Percentiles rank a stretch among this genome's conserved stretches.
Evolutionary conservation across 2,113 vertebrate species (phyloP).

Genomic region (Propithecus coquereli): DNA sequence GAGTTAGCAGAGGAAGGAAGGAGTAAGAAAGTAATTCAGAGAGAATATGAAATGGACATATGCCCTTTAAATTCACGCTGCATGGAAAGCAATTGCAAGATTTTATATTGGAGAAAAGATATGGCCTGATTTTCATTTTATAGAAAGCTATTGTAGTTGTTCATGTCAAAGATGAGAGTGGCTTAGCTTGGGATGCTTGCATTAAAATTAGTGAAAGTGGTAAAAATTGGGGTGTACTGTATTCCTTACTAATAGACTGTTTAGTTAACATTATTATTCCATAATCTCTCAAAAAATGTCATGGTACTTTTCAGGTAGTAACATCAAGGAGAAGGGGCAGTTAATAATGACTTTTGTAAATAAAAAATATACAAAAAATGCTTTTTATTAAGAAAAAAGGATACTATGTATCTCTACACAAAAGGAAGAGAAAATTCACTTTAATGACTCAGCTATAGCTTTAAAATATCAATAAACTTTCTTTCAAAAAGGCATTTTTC

Average conservation of each 20-base stretch:
- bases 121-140: neutral
- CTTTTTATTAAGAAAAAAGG: neutral
- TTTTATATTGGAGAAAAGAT: neutral
- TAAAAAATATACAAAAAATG: neutral
- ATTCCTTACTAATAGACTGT: neutral
- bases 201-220: neutral
- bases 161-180: neutral
- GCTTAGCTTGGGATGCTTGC: neutral
- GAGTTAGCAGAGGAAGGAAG: neutral
- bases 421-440: neutral
- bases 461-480: neutral
- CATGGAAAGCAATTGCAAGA: neutral
- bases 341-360: neutral
- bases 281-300: neutral
- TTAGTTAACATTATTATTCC: neutral
- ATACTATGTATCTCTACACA: neutral
- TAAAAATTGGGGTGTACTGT: neutral
- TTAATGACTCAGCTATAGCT: neutral
- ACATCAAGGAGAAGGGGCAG: fast-evolving
- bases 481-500: neutral
- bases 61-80: neutral
- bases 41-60: fast-evolving
- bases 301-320: neutral
- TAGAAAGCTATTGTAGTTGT: neutral
- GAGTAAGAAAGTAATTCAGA: neutral